phyloP scores from a whole-genome alignment of 2,797 vertebrate genomes.

The Austrolebias charrua region DNA sequence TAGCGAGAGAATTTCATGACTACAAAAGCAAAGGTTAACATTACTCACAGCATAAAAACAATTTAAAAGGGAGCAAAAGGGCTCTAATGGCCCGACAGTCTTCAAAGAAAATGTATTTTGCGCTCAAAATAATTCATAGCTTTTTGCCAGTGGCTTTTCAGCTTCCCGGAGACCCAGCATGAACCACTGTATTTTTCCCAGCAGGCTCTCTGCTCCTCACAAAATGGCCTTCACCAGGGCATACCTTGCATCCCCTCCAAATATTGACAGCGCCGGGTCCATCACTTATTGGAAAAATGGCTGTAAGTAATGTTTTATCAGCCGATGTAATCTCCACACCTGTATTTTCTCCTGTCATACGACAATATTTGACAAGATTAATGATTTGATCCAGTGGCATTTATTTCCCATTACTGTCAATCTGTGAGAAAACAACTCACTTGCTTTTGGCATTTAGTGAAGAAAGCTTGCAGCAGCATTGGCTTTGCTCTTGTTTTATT shows the following conservation, averaged over 20 bases:
- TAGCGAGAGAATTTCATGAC: conserved; percentile 80
- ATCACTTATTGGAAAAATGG: conserved; percentile 82
- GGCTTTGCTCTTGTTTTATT: conserved; percentile 61
- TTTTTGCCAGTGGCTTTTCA: conserved; percentile 83
- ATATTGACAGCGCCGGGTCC: conserved; percentile 81
- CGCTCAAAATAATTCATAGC: conserved; percentile 85
- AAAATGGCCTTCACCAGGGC: conserved; percentile 79
- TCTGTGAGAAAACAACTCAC: conserved; percentile 66
- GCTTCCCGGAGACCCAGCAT: conserved; percentile 81
- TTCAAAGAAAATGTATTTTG: conserved; percentile 87
- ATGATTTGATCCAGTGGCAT: conserved; percentile 77
- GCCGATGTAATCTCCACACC: conserved; percentile 75
- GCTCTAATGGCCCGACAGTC: conserved; percentile 81
- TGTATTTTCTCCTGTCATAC: conserved; percentile 74
- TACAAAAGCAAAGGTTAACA: conserved; percentile 85
- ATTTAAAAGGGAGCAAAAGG: conserved; percentile 85
- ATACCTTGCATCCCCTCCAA: conserved; percentile 75
- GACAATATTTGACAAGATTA: conserved; percentile 79
- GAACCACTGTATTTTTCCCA: conserved; percentile 86
- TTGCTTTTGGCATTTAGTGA: conserved; percentile 74
- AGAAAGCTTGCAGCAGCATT: conserved; percentile 52
- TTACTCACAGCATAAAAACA: conserved; percentile 84
- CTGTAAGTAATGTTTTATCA: conserved; percentile 80
- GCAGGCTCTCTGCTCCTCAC: conserved; percentile 78
- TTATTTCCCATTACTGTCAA: conserved; percentile 72